These are phyloP conservation scores for Ernsta delagoae DNA, from an alignment of 2,888 invertebrate species.

Conservation along the genomic window DNA sequence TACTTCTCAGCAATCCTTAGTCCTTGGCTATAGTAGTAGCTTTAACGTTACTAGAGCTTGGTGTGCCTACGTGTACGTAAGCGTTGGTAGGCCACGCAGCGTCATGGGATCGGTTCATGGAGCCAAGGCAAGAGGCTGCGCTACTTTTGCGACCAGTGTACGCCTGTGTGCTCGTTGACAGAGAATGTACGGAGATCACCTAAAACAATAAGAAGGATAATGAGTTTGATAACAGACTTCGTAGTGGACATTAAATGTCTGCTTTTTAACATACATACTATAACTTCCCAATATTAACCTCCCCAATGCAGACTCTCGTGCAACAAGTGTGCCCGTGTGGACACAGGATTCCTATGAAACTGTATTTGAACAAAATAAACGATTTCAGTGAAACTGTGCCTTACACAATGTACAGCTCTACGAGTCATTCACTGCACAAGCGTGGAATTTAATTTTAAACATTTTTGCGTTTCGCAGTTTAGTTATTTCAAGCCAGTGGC, in stretches of 20 bases:
- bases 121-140: conserved; percentile 60
- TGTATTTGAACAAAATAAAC: background rate
- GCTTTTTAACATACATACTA: too few relatives aligned
- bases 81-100: conserved; percentile 63
- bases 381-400: background rate
- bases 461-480: background rate
- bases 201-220: conserved; percentile 41
- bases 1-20: conserved; percentile 37
- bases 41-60: conserved; percentile 54
- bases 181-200: conserved; percentile 74
- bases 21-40: conserved; percentile 63
- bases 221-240: background rate
- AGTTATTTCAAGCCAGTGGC: background rate
- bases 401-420: background rate
- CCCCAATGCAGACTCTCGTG: too few relatives aligned
- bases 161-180: conserved; percentile 56
- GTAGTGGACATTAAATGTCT: too few relatives aligned
- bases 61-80: conserved; percentile 65
- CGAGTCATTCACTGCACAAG: background rate
- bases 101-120: conserved; percentile 57
- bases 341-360: too few relatives aligned
- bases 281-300: too few relatives aligned
- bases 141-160: conserved; percentile 54
- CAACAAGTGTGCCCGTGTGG: too few relatives aligned
- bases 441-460: conserved; percentile 10